Evolutionary conservation across 2,888 invertebrate genomes (phyloP), one percentile per base, ranked within the genome.

Genomic region (Fabriciana adippe): DNA sequence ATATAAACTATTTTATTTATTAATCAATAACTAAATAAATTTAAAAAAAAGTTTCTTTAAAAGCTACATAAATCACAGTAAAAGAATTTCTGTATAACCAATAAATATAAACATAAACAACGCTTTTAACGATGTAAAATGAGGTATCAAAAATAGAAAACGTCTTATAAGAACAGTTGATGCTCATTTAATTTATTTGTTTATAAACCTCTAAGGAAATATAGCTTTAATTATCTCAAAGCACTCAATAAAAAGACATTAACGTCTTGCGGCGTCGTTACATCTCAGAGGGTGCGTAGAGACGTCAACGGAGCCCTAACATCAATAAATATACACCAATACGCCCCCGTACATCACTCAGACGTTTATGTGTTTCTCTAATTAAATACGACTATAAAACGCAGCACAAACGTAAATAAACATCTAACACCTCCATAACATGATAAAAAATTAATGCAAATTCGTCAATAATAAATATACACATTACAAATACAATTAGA

Each of bases 361-460:
- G 74, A 73, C 74, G 50, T 79, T 79, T 78, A 81, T 74, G 76
- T 73, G 66, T 72, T 71, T 68, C 70, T 67, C 73, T 76, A 78
- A 79, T 81, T 79, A 80, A 78, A 78, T 76, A 72, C 73, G 76
- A 73, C 76, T 76, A 77, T 80, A 80, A 81, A 81, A 77, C 78
- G 79, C 79, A 79, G 79, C 71, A 64, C 70, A 62, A 78, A 81
- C 75, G 66, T 73, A 73, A 72, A 71, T 71, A 74, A 73, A 72
- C 60, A 41, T 54, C 47, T 21, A 15, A 55, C 48, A 35, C 18
- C 47, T 54, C 60, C 51, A 51, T 16, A 18, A 53, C 55, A 64
- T 13, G 16, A 53, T 53, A 50, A 54, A 45, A 59, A 61, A 41
- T 26, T 48, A 35, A 57, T 35, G 35, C 11, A 11, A 35, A 8